These are phyloP conservation scores for Antheraea mylitta DNA, from an alignment of 1,140 invertebrate genomes.

Conservation along the genomic window DNA sequence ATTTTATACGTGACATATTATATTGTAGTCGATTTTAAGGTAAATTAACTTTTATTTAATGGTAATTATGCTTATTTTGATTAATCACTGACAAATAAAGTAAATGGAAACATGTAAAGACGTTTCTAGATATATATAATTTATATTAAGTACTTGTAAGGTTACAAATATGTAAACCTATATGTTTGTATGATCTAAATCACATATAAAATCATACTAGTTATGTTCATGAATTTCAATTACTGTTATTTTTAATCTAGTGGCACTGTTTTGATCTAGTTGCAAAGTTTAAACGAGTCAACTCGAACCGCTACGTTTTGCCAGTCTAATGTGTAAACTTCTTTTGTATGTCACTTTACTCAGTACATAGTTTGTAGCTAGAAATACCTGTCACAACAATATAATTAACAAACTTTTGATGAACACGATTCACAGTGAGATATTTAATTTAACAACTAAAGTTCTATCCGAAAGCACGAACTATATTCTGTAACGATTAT, in stretches of 20 bases:
- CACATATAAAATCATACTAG: no score
- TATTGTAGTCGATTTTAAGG: no score
- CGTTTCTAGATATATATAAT: no score
- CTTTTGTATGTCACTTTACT: background rate
- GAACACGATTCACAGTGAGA: conserved; percentile 10
- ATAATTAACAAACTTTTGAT: conserved; percentile 26
- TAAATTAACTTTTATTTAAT: no score
- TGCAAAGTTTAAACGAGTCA: background rate
- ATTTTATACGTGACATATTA: no score
- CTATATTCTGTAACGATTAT: background rate
- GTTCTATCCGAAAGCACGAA: background rate
- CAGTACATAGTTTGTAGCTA: conserved; percentile 1
- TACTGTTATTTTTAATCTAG: background rate
- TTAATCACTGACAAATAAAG: no score
- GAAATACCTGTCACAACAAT: conserved; percentile 13
- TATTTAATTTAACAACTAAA: background rate
- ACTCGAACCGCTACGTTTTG: background rate
- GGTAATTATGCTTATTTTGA: no score
- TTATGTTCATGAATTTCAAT: no score
- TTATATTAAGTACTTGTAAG: no score
- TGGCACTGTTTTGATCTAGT: background rate
- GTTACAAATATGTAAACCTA: no score
- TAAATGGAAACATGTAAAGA: no score
- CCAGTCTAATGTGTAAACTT: background rate
- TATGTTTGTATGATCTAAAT: no score